phyloP scores from a whole-genome alignment of 2,113 vertebrate species.

The Cricetomys ansorgei region DNA sequence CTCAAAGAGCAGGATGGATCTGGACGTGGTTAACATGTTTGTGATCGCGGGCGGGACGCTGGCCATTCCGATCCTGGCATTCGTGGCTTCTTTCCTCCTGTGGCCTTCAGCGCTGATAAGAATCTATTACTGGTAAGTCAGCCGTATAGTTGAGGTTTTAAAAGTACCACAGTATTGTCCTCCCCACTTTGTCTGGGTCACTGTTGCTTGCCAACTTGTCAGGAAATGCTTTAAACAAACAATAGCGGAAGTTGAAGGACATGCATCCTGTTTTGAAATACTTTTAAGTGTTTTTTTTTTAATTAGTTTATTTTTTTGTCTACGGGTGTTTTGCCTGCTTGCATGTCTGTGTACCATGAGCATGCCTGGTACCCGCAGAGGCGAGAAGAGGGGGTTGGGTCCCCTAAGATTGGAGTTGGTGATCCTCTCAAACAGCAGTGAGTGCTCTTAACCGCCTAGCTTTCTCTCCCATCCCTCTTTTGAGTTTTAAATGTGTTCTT shows the following conservation, averaged over 20 bases:
- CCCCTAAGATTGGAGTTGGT: background rate
- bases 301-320: background rate
- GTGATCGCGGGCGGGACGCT: conserved; percentile 90
- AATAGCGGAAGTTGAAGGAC: background rate
- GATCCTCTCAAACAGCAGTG: background rate
- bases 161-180: background rate
- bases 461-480: background rate
- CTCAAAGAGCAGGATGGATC: conserved; percentile 87
- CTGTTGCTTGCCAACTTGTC: background rate
- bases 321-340: background rate
- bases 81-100: conserved; percentile 90
- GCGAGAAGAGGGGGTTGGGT: background rate
- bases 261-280: background rate
- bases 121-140: conserved; percentile 95
- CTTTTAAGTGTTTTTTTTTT: background rate
- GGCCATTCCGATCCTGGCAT: conserved; percentile 92
- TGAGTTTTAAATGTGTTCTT: background rate
- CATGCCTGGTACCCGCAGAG: background rate
- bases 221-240: background rate
- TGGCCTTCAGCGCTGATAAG: conserved; percentile 92
- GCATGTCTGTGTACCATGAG: background rate
- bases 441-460: background rate
- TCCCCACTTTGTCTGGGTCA: background rate
- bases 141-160: background rate
- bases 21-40: conserved; percentile 93